These are phyloP conservation scores for Drepana falcataria DNA, from an alignment of 2,888 invertebrate genomes.

Conservation along the genomic window DNA sequence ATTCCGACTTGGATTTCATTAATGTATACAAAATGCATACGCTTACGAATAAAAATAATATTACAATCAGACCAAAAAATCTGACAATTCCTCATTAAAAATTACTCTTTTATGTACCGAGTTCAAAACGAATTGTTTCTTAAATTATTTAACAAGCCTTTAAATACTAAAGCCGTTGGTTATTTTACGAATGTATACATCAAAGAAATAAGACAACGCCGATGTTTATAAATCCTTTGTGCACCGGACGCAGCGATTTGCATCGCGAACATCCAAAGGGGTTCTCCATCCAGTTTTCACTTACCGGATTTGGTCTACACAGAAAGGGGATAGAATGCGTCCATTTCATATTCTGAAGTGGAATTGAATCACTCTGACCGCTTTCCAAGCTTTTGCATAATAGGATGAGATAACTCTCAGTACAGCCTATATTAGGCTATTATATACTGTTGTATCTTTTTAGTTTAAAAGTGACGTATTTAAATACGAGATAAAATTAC, in stretches of 20 bases:
- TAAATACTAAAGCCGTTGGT: slow-evolving; percentile 13
- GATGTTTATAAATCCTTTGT: slow-evolving; percentile 28
- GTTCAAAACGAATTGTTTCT: too few species aligned
- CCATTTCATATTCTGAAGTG: slow-evolving; percentile 3
- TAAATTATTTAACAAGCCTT: slow-evolving; percentile 23
- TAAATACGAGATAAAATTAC: too few species aligned
- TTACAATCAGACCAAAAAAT: too few species aligned
- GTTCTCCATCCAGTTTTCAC: slow-evolving; percentile 1
- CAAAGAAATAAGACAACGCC: slow-evolving; percentile 27
- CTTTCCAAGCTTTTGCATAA: slow-evolving; percentile 31
- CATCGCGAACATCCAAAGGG: slow-evolving; percentile 22
- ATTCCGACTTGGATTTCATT: too few species aligned
- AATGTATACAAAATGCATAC: too few species aligned
- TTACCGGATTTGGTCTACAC: slow-evolving; percentile 6
- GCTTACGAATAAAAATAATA: too few species aligned
- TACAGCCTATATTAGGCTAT: slow-evolving; percentile 11
- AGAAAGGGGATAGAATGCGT: slow-evolving; percentile 3
- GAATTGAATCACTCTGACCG: slow-evolving; percentile 26
- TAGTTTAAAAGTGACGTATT: too few species aligned
- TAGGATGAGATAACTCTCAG: slow-evolving; percentile 33
- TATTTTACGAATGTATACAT: slow-evolving; percentile 18
- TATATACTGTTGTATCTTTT: slow-evolving; percentile 18
- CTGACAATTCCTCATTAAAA: too few species aligned
- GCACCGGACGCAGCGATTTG: slow-evolving; percentile 27
- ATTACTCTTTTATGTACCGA: too few species aligned